Evolutionary conservation across 2,797 vertebrate species (phyloP), one percentile per base, ranked within the genome.

Genomic region (Lithobates sylvaticus): DNA sequence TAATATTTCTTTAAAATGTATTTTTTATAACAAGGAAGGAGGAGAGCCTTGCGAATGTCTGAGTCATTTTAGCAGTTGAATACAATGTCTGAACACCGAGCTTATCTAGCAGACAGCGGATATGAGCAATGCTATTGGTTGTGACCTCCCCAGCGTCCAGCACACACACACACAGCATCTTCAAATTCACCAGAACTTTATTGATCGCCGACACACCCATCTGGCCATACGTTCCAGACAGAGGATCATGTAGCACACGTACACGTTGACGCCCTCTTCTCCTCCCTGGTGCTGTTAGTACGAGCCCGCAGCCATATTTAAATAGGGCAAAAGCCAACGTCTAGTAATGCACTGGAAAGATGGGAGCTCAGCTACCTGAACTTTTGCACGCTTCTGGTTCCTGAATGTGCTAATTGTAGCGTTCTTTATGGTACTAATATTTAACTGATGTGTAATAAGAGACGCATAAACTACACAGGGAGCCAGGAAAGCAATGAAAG

Each of bases 221-320:
- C 10, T 39, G 78, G 72, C 78, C 78, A 64, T 81, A 29, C 27
- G 69, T 32, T 18, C 61, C 29, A 32, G 68, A 27, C 4, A 47
- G 44, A 10, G 29, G n/a, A 32, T 69, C 79, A 73, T 69, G 79
- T 81, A 81, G 68, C 54, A 23, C 79, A 73, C 79, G 69, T 81
- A 32, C 50, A 16, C 65, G 34, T 0, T 18, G 0, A 5, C 42
- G 42, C 8, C 42, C 9, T 47, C 10, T 0, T n/a, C 29, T 15
- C 2, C 32, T 77, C 6, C 23, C n/a, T 34, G 21, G 12, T 15
- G 5, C 5, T 26, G 68, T 70, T 5, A 70, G 13, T 32, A 70
- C 32, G 15, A 70, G 76, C 6, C 15, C 7, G 18, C 32, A 15
- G 54, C 29, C 5, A 21, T 12, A 21, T 36, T 23, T 54, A 15